A percentile compares a stretch with the other conserved stretches of the same genome.
Conservation (phyloP, 2,888 invertebrate genomes). For the Mamestra brassicae region DNA sequence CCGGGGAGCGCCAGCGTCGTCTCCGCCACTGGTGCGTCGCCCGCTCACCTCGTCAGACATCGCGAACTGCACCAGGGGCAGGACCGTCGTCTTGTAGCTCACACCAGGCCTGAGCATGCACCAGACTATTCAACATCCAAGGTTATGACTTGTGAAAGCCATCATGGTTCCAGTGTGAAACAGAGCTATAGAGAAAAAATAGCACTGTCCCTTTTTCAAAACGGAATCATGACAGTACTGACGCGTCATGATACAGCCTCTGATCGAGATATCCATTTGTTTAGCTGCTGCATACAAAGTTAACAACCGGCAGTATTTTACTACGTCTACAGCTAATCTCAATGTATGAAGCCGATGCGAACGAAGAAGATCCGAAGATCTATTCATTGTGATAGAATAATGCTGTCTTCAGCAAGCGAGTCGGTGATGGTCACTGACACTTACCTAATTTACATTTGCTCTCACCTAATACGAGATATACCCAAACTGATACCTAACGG, state of each 20-base stretch:
- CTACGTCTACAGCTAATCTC: not conserved
- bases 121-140: not conserved
- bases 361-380: too few species aligned
- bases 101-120: conserved; percentile 65
- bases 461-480: too few species aligned
- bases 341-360: too few species aligned
- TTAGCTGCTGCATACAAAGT: not conserved
- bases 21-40: conserved; percentile 12
- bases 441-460: too few species aligned
- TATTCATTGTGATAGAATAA: too few species aligned
- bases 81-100: conserved; percentile 75
- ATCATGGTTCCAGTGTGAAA: not conserved
- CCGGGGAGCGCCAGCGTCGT: conserved; percentile 33
- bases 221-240: not conserved
- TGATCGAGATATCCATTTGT: not conserved
- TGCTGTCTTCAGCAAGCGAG: too few species aligned
- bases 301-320: not conserved
- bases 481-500: not conserved
- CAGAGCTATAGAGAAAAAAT: not conserved
- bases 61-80: conserved; percentile 82
- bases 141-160: too few species aligned
- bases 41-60: conserved; percentile 56
- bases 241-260: not conserved
- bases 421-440: too few species aligned
- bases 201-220: not conserved